A percentile compares a stretch with the other conserved stretches of the same genome.
phyloP scores from a whole-genome alignment of 1,140 invertebrate species.

The Dreissena rostriformis region DNA sequence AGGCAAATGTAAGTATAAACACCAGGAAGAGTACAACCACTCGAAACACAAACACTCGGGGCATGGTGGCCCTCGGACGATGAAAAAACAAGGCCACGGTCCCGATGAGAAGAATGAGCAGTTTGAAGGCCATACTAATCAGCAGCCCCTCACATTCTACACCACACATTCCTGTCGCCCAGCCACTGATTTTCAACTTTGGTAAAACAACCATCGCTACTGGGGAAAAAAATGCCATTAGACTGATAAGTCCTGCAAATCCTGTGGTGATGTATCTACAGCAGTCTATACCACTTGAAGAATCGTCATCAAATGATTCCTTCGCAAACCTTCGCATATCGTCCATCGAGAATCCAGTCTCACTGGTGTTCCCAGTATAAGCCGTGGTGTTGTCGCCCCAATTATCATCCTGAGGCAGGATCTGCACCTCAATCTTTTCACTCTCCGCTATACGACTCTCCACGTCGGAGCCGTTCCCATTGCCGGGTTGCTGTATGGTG shows the following conservation, averaged over 20 bases:
- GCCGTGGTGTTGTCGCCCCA: constrained; percentile 99
- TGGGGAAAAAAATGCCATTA: constrained; percentile 94
- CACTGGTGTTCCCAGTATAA: constrained; percentile 96
- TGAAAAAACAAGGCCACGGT: constrained; percentile 90
- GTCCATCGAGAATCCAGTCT: constrained; percentile 91
- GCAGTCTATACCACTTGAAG: constrained; percentile 81
- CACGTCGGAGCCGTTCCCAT: constrained; percentile 74
- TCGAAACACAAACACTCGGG: constrained; percentile 95
- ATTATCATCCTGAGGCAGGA: constrained; percentile 96
- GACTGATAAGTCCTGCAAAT: constrained; percentile 89
- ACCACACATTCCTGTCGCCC: constrained; percentile 85
- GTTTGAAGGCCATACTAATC: constrained; percentile 94
- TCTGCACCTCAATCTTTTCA: constrained; percentile 92
- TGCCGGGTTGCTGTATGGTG: constrained; percentile 76
- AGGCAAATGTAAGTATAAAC: constrained; percentile 96
- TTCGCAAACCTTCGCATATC: constrained; percentile 84
- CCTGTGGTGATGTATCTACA: constrained; percentile 84
- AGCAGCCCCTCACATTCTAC: constrained; percentile 95
- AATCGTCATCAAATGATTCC: constrained; percentile 74
- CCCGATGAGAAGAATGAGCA: constrained; percentile 94
- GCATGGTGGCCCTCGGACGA: constrained; percentile 88
- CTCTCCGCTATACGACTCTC: constrained; percentile 77
- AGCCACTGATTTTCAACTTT: constrained; percentile 83
- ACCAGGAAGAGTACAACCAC: constrained; percentile 93
- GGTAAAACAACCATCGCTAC: constrained; percentile 97